Conservation (phyloP, 2,797 vertebrate genomes). For the Ataeniobius toweri region DNA sequence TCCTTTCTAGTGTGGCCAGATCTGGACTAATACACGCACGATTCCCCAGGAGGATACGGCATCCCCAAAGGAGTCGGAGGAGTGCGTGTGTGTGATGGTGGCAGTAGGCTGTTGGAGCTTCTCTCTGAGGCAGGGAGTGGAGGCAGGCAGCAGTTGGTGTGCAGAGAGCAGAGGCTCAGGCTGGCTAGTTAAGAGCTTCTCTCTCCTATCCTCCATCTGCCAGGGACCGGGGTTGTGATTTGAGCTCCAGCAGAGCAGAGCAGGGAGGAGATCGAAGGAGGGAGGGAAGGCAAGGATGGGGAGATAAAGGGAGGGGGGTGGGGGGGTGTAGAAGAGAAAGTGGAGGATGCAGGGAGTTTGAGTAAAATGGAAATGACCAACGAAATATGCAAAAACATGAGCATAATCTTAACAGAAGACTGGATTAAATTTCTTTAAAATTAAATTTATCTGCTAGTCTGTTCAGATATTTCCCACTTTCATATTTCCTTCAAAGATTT, state of each 20-base stretch:
- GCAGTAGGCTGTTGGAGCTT: constrained; percentile 57
- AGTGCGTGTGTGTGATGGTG: constrained; percentile 34
- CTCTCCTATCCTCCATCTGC: constrained; percentile 83
- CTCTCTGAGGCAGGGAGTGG: constrained; percentile 66
- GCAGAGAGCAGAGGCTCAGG: constrained; percentile 78
- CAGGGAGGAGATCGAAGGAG: constrained; percentile 77
- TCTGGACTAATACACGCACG: constrained; percentile 70
- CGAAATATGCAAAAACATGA: constrained; percentile 4
- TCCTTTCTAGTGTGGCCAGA: constrained; percentile 77
- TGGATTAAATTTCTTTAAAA: constrained; percentile 2
- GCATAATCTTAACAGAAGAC: constrained; percentile 17
- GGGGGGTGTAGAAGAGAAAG: constrained; percentile 45
- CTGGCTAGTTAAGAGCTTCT: constrained; percentile 82
- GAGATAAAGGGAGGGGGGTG: background rate
- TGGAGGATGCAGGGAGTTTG: constrained; percentile 47
- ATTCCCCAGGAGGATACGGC: constrained; percentile 67
- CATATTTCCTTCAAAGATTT: constrained; percentile 10
- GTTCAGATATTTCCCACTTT: constrained; percentile 3
- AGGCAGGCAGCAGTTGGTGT: constrained; percentile 83
- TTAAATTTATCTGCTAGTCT: background rate
- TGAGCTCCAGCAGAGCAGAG: constrained; percentile 84
- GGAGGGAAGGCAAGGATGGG: constrained; percentile 20
- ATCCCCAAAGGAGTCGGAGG: constrained; percentile 64
- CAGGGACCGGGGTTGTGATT: constrained; percentile 80
- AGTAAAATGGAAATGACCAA: constrained; percentile 21